A percentile compares a stretch with the other conserved stretches of the same genome.
phyloP scores from a whole-genome alignment of 2,113 vertebrate genomes.

The Corythornis vintsioides region DNA sequence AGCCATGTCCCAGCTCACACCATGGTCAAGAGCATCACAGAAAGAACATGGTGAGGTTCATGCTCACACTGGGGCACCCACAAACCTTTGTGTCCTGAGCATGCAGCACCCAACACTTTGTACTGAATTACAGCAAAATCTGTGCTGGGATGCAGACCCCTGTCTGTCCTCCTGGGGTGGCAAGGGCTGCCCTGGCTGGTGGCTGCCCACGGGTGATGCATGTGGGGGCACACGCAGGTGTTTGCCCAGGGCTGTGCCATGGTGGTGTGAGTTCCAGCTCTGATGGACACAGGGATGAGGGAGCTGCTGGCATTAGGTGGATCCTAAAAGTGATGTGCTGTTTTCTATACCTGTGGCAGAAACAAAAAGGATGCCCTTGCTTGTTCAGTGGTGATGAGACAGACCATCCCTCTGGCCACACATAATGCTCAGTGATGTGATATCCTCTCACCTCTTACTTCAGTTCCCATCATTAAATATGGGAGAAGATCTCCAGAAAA shows the following conservation, averaged over 20 bases:
- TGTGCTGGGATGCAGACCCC: neutral
- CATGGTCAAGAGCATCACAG: neutral
- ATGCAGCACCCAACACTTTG: fast-evolving
- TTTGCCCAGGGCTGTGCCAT: neutral
- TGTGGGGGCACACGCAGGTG: fast-evolving
- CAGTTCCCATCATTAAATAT: neutral
- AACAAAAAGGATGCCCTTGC: neutral
- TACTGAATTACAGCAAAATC: neutral
- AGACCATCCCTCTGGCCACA: neutral
- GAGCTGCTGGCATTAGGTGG: neutral
- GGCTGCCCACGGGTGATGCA: fast-evolving
- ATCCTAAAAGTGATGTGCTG: neutral
- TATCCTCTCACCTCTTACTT: neutral
- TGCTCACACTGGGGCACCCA: neutral
- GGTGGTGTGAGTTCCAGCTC: neutral
- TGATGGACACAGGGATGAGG: fast-evolving
- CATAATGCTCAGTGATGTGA: neutral
- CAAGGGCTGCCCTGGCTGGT: neutral
- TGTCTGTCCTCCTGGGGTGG: neutral
- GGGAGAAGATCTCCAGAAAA: neutral
- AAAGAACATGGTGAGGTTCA: neutral
- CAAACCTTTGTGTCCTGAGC: fast-evolving
- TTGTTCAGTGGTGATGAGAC: neutral
- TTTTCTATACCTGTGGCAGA: neutral
- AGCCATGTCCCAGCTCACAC: neutral